Conservation (phyloP, 2,113 vertebrate genomes). For the Stegostoma tigrinum region DNA sequence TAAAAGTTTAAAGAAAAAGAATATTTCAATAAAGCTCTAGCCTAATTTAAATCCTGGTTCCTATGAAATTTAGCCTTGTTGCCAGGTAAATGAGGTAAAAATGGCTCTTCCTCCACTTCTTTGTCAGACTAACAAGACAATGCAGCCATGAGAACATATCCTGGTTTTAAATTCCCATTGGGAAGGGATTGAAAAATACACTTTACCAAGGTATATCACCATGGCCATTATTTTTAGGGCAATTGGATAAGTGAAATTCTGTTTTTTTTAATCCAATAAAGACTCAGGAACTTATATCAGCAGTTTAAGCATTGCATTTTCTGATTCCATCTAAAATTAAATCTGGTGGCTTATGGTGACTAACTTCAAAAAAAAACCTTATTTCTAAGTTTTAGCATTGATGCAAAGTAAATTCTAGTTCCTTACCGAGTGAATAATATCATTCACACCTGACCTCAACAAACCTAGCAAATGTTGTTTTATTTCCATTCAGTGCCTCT, state of each 20-base stretch:
- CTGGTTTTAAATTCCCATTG: background rate
- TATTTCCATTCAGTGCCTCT: background rate
- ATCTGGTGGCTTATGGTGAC: background rate
- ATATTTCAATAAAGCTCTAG: background rate
- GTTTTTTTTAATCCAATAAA: background rate
- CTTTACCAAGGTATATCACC: background rate
- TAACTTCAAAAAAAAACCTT: background rate
- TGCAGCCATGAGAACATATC: background rate
- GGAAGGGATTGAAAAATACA: background rate
- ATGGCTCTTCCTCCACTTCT: background rate
- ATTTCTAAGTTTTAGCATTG: background rate
- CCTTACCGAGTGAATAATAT: background rate
- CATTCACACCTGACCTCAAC: background rate
- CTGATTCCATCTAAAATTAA: conserved; percentile 23
- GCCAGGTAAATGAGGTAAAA: background rate
- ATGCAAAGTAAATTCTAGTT: background rate
- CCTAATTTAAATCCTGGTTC: background rate
- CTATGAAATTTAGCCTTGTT: background rate
- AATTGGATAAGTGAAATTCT: background rate
- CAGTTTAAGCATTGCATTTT: conserved; percentile 20
- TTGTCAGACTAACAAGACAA: background rate
- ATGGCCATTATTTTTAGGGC: background rate
- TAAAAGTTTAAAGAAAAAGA: background rate
- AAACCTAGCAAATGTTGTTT: background rate
- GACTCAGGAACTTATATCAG: background rate